Percentiles rank a stretch among this genome's conserved stretches.
Conservation (phyloP, 2,113 vertebrate genomes). For the Nothocercus nigrocapillus region DNA sequence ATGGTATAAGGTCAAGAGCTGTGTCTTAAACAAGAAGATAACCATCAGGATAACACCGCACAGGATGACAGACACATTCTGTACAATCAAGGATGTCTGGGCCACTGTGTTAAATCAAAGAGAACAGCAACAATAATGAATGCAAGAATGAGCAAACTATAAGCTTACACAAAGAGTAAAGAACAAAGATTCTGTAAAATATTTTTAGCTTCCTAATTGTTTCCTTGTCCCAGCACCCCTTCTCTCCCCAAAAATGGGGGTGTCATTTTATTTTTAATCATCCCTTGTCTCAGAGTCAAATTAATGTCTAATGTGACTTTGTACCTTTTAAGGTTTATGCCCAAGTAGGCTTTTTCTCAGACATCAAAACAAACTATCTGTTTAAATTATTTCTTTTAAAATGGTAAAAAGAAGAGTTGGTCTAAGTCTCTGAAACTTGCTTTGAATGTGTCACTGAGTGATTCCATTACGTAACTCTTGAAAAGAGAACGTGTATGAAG, state of each 20-base stretch:
- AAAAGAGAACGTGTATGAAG: neutral
- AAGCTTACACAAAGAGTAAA: neutral
- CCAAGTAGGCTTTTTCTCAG: neutral
- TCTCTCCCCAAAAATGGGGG: neutral
- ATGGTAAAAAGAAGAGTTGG: neutral
- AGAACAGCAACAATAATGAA: slow-evolving; percentile 9
- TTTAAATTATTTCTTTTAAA: neutral
- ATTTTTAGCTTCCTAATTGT: neutral
- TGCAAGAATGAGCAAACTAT: neutral
- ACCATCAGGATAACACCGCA: slow-evolving; percentile 96
- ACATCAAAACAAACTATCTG: neutral
- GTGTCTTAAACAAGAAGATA: slow-evolving; percentile 90
- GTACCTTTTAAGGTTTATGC: neutral
- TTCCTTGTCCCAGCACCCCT: neutral
- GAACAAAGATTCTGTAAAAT: neutral
- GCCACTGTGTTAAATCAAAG: slow-evolving; percentile 84
- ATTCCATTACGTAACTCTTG: neutral
- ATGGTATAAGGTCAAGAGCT: slow-evolving; percentile 87
- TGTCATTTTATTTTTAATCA: neutral
- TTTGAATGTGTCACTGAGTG: fast-evolving
- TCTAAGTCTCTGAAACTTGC: neutral
- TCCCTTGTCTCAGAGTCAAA: neutral
- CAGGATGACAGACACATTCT: slow-evolving; percentile 92
- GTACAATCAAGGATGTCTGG: slow-evolving; percentile 92
- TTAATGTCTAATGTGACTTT: neutral